Evolutionary conservation across 2,113 vertebrate genomes (phyloP), one percentile per base, ranked within the genome.

Genomic region (Malurus melanocephalus): DNA sequence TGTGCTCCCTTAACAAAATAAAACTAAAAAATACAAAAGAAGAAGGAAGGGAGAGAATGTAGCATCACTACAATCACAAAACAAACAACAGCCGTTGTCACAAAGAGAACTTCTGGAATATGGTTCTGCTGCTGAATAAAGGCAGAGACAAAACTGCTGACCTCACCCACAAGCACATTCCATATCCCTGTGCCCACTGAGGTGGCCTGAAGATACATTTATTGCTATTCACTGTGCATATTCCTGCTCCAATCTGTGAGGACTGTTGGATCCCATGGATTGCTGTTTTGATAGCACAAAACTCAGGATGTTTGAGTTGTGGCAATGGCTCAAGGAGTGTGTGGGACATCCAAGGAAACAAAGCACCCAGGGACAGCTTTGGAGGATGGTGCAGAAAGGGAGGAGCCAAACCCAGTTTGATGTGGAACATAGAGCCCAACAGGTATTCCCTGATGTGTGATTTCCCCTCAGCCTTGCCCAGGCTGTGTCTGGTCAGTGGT

Each of bases 1-100:
- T 12, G 3, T 16, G n/a, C 3, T 89, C 33, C 27, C 8, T 30
- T 13, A 45, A 32, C 2, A 32, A 14, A 35, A 48, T 21, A 20
- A 17, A 49, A 21, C 11, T 15, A 46, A 59, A 82, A 16, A 6
- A 26, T 15, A 30, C 4, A 16, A 6, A 13, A 76, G 21, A 67
- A 55, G 6, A 52, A 48, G 13, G 48, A 40, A 26, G 21, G 24
- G 16, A 49, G 3, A 19, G 3, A 32, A 30, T 0, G 0, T 5
- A 30, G 11, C 21, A 18, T 55, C n/a, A 85, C 20, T 7, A 9
- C 22, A 61, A 12, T 13, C 26, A 40, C 49, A 55, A 67, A 64
- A 52, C 15, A 20, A 76, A 8, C 45, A 42, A 23, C 3, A 9
- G 23, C 15, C 7, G n/a, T 45, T 53, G 27, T 38, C 15, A 28